Evolutionary conservation across 2,797 vertebrate genomes (phyloP).

Genomic region (Helicolenus hilgendorfi): DNA sequence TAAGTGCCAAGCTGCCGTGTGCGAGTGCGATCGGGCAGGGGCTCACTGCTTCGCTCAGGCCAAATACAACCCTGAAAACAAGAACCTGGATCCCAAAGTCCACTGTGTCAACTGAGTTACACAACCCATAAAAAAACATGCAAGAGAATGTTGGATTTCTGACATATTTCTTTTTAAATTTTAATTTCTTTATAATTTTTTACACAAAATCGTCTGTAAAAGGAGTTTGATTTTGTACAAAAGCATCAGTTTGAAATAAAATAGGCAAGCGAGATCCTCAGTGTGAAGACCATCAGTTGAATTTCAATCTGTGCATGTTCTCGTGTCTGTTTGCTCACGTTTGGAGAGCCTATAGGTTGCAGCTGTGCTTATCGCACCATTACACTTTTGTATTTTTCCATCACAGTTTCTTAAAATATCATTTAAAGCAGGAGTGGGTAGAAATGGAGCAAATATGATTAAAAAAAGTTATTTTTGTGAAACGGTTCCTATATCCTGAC

Average conservation of each 20-base stretch:
- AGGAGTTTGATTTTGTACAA: background rate
- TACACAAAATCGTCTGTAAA: background rate
- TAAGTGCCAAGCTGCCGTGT: constrained; percentile 83
- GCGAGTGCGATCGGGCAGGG: constrained; percentile 85
- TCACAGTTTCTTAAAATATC: background rate
- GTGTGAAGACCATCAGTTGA: background rate
- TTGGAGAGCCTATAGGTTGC: background rate
- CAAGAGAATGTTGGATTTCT: background rate
- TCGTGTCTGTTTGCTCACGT: constrained; percentile 7
- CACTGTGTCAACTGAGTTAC: constrained; percentile 64
- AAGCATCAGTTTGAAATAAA: constrained; percentile 23
- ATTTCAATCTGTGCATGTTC: background rate
- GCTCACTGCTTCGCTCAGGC: constrained; percentile 83
- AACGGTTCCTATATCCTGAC: no score
- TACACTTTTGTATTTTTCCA: background rate
- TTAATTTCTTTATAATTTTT: constrained; percentile 20
- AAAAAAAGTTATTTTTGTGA: no score
- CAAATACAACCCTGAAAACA: constrained; percentile 77
- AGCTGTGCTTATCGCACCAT: constrained; percentile 16
- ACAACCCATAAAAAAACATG: background rate
- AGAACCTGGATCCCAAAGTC: constrained; percentile 69
- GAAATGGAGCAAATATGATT: no score
- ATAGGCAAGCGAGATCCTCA: background rate
- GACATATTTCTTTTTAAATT: background rate
- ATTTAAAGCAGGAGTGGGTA: no score